A percentile compares a stretch with the other conserved stretches of the same genome.
Evolutionary conservation across 2,797 vertebrate genomes (phyloP).

Genomic region (Melopsittacus undulatus): DNA sequence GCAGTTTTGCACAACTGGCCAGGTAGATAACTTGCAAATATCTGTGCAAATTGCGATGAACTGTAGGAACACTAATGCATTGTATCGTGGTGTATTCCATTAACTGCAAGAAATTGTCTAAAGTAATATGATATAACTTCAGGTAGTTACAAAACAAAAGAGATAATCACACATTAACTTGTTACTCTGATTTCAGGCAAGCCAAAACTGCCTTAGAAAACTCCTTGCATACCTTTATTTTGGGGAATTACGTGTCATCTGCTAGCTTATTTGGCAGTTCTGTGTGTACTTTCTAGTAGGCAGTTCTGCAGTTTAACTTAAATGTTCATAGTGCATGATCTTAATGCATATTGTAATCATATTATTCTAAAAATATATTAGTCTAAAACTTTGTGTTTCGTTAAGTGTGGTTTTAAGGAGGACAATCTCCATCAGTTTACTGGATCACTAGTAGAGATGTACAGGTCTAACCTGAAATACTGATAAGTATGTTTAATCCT

Average conservation of each 20-base stretch:
- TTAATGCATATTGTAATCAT: not conserved
- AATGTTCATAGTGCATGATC: not conserved
- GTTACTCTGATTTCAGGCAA: not conserved
- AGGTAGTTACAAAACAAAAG: not conserved
- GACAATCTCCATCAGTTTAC: not conserved
- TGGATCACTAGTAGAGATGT: not conserved
- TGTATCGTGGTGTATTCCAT: not conserved
- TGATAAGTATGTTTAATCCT: not conserved
- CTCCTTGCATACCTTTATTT: not conserved
- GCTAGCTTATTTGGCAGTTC: not conserved
- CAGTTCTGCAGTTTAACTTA: not conserved
- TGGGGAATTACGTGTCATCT: not conserved
- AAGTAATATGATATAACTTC: not conserved
- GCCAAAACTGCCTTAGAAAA: not conserved
- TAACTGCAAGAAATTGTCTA: not conserved
- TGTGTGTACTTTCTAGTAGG: not conserved
- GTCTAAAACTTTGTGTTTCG: not conserved
- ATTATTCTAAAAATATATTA: not conserved
- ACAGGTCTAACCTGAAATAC: not conserved
- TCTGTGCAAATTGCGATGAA: not conserved
- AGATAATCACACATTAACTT: not conserved
- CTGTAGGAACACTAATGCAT: not conserved
- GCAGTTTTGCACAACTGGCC: not conserved
- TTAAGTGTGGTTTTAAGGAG: not conserved
- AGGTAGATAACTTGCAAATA: not conserved